These are phyloP conservation scores for Yponomeuta plumbellus DNA, from an alignment of 2,888 invertebrate species.

Conservation along the genomic window DNA sequence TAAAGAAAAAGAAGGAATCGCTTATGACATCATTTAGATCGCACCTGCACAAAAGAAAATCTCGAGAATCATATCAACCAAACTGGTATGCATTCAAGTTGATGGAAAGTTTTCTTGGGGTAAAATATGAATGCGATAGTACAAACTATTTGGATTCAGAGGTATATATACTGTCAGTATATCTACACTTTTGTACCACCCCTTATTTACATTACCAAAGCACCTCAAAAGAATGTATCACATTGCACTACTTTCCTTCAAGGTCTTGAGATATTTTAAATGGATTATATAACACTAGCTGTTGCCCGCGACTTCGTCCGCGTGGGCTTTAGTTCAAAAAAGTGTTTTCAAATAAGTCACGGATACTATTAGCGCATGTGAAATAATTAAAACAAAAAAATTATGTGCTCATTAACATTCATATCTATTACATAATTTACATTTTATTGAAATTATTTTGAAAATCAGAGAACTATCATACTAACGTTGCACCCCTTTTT, in stretches of 20 bases:
- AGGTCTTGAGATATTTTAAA: background rate
- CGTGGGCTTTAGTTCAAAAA: too few relatives aligned
- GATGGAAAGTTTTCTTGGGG: slow-evolving; percentile 65
- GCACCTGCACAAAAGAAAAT: slow-evolving; percentile 46
- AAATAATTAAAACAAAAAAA: too few relatives aligned
- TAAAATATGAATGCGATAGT: slow-evolving; percentile 57
- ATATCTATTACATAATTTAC: too few relatives aligned
- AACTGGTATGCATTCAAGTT: slow-evolving; percentile 61
- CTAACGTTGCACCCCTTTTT: too few relatives aligned
- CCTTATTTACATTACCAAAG: too few relatives aligned
- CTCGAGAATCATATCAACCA: slow-evolving; percentile 41
- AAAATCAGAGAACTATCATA: too few relatives aligned
- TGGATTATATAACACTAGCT: too few relatives aligned
- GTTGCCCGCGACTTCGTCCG: too few relatives aligned
- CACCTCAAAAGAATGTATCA: background rate
- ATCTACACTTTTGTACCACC: slow-evolving; percentile 16
- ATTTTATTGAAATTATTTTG: too few relatives aligned
- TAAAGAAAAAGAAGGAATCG: slow-evolving; percentile 68
- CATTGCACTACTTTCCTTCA: background rate
- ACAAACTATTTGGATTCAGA: slow-evolving; percentile 49
- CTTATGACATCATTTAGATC: slow-evolving; percentile 63
- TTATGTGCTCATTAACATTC: too few relatives aligned
- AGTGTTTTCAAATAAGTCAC: too few relatives aligned
- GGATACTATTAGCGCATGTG: too few relatives aligned
- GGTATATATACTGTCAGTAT: slow-evolving; percentile 33